A percentile compares a stretch with the other conserved stretches of the same genome.
Conservation (phyloP, 2,888 invertebrate genomes). For the Fragum sueziense region DNA sequence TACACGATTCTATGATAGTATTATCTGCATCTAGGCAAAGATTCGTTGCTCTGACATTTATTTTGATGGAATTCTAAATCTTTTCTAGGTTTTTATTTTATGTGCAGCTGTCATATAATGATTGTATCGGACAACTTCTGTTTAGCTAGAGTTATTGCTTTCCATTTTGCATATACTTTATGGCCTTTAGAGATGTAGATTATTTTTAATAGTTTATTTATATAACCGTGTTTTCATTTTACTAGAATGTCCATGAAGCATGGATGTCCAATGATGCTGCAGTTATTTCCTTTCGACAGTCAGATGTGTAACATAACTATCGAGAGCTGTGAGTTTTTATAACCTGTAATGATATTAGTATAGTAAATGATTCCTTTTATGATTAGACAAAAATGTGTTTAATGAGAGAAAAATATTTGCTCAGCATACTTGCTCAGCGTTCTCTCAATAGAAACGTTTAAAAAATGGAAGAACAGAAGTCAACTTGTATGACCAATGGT, state of each 20-base stretch:
- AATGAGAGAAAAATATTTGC: too few species aligned
- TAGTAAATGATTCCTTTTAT: too few species aligned
- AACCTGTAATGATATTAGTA: too few species aligned
- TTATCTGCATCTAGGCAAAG: too few species aligned
- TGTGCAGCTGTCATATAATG: not conserved
- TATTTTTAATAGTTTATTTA: not conserved
- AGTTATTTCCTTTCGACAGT: not conserved
- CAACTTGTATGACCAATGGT: too few species aligned
- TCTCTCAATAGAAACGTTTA: too few species aligned
- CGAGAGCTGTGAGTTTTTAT: slow-evolving; percentile 5
- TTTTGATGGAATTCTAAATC: not conserved
- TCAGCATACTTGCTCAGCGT: too few species aligned
- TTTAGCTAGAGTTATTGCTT: not conserved
- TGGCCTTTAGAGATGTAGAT: not conserved
- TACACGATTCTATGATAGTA: too few species aligned
- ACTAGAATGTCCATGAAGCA: not conserved
- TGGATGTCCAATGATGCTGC: not conserved
- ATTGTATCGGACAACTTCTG: not conserved
- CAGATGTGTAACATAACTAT: not conserved
- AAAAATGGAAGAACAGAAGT: too few species aligned
- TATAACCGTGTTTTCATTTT: not conserved
- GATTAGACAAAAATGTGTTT: too few species aligned
- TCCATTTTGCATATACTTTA: not conserved
- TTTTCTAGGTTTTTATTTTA: not conserved
- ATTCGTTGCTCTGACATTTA: too few species aligned